Percentiles rank a stretch among this genome's conserved stretches.
phyloP scores from a whole-genome alignment of 2,797 vertebrate species.

The Loriculus beryllinus region DNA sequence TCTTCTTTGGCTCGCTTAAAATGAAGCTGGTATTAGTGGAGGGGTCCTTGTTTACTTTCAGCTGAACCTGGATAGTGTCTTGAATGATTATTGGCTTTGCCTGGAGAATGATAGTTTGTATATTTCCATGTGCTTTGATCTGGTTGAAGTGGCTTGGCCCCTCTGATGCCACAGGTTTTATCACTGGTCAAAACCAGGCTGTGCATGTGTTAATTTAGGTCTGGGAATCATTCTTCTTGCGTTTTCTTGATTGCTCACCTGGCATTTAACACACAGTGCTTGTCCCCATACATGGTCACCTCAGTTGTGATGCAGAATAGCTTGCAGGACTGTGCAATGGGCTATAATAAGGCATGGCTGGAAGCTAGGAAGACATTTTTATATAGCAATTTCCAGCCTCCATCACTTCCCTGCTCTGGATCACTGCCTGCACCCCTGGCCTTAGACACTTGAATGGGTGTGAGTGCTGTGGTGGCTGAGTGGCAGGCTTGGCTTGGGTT shows the following conservation, averaged over 20 bases:
- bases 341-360: background rate
- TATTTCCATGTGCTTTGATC: background rate
- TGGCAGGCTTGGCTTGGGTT: background rate
- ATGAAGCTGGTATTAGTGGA: background rate
- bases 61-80: background rate
- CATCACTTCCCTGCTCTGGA: background rate
- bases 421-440: background rate
- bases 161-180: background rate
- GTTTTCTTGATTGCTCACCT: background rate
- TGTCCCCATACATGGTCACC: accelerated
- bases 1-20: background rate
- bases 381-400: background rate
- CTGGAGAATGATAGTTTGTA: background rate
- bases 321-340: background rate
- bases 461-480: accelerated
- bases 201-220: accelerated
- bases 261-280: background rate
- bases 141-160: background rate
- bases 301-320: background rate
- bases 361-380: background rate
- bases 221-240: background rate
- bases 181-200: background rate
- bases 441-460: accelerated
- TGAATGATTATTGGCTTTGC: background rate
- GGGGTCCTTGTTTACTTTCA: background rate